Percentiles rank a stretch among this genome's conserved stretches.
These are phyloP conservation scores for Bufotes viridis DNA, from an alignment of 2,797 vertebrate genomes.

Conservation along the genomic window DNA sequence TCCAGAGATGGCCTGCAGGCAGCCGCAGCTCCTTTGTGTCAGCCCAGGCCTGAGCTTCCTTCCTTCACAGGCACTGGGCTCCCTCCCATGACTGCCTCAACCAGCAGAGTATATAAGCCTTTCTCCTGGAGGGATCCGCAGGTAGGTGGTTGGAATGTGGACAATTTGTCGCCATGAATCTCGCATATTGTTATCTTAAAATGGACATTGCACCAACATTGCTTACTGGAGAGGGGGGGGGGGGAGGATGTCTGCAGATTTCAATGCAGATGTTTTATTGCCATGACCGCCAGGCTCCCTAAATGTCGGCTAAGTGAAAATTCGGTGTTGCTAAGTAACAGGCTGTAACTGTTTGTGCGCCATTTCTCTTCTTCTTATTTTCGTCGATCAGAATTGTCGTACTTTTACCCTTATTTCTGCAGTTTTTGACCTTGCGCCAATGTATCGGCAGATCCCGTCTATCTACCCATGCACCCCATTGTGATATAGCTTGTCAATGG, in stretches of 20 bases:
- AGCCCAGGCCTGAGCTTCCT: conserved; percentile 20
- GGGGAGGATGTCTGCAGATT: background rate
- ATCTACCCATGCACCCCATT: background rate
- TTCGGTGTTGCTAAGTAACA: background rate
- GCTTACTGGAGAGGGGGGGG: background rate
- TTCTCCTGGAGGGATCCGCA: conserved; percentile 34
- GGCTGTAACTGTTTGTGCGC: conserved; percentile 8
- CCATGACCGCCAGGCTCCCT: background rate
- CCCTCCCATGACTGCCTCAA: conserved; percentile 19
- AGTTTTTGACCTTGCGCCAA: background rate
- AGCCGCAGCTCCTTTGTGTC: conserved; percentile 38
- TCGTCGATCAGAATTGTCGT: background rate
- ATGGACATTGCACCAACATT: background rate
- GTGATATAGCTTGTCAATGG: background rate
- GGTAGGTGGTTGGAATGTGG: conserved; percentile 39
- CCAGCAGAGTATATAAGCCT: conserved; percentile 22
- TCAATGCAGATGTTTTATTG: background rate
- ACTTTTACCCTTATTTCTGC: background rate
- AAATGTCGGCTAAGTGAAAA: background rate
- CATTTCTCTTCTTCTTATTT: background rate
- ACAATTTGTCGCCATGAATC: background rate
- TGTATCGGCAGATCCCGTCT: background rate
- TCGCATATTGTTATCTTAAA: background rate
- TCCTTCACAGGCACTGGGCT: conserved; percentile 16
- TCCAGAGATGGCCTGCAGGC: conserved; percentile 39